phyloP scores from a whole-genome alignment of 2,888 invertebrate genomes.

The Lithophane ornitopus region DNA sequence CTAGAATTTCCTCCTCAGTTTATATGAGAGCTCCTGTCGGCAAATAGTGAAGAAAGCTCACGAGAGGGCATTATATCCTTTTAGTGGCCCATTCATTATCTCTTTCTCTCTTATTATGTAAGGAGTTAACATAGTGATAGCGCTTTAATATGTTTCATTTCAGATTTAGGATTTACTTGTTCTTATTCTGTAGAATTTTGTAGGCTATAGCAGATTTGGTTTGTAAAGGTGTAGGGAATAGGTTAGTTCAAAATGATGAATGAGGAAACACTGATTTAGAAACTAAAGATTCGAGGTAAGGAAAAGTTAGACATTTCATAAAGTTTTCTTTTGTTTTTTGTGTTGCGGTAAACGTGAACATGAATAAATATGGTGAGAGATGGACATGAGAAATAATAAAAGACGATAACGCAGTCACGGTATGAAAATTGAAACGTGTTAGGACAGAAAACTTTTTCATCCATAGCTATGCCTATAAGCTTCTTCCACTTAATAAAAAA shows the following conservation, averaged over 20 bases:
- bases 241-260: neutral
- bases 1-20: constrained; percentile 51
- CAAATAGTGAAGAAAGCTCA: constrained; percentile 47
- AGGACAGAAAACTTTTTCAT: neutral
- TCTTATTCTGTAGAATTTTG: neutral
- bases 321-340: neutral
- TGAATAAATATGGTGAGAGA: neutral
- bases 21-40: constrained; percentile 33
- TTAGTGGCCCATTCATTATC: constrained; percentile 47
- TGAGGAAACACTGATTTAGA: neutral
- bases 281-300: neutral
- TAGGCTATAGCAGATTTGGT: neutral
- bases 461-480: constrained; percentile 2
- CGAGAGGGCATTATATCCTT: constrained; percentile 42
- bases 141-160: too few relatives aligned
- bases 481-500: constrained; percentile 54
- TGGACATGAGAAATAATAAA: neutral
- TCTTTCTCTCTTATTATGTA: constrained; percentile 45
- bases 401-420: neutral
- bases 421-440: neutral
- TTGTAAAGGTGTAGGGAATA: too few relatives aligned
- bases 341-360: neutral
- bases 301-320: neutral
- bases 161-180: constrained; percentile 15
- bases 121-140: constrained; percentile 33